Evolutionary conservation across 2,113 vertebrate genomes (phyloP).

Genomic region (Actinemys pallida): DNA sequence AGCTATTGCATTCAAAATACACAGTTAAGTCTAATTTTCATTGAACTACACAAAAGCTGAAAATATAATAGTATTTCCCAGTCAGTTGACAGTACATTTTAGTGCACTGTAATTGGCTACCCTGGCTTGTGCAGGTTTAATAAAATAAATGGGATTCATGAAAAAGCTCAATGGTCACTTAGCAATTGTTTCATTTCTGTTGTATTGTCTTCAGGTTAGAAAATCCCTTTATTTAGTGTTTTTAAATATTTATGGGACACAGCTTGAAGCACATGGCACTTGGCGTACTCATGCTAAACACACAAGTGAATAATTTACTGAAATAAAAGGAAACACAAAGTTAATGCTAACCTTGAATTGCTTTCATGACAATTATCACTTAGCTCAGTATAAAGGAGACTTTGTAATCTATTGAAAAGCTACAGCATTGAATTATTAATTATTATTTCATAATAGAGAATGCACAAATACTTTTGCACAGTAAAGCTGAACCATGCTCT

Average conservation of each 20-base stretch:
- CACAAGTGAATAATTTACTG: background rate
- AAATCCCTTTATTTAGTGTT: conserved; percentile 40
- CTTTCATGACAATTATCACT: background rate
- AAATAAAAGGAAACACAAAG: background rate
- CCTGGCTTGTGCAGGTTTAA: background rate
- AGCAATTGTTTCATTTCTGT: conserved; percentile 67
- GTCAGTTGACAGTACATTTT: background rate
- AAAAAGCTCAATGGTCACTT: conserved; percentile 60
- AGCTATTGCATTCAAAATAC: conserved; percentile 60
- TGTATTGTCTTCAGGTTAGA: conserved; percentile 24
- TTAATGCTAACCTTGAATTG: background rate
- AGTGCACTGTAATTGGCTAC: conserved; percentile 59
- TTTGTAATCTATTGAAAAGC: background rate
- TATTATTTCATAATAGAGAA: background rate
- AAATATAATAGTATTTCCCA: conserved; percentile 47
- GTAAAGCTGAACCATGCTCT: background rate
- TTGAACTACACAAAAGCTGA: conserved; percentile 36
- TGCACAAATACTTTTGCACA: rapidly evolving
- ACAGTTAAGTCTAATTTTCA: conserved; percentile 54
- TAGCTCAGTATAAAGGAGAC: background rate
- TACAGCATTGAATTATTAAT: background rate
- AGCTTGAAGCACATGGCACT: background rate
- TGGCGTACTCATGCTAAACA: background rate
- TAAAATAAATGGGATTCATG: conserved; percentile 51
- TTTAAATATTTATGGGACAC: conserved; percentile 59